Percentiles rank a stretch among this genome's conserved stretches.
Evolutionary conservation across 1,140 invertebrate genomes (phyloP).

Genomic region (Yoshiicerus persimilis): DNA sequence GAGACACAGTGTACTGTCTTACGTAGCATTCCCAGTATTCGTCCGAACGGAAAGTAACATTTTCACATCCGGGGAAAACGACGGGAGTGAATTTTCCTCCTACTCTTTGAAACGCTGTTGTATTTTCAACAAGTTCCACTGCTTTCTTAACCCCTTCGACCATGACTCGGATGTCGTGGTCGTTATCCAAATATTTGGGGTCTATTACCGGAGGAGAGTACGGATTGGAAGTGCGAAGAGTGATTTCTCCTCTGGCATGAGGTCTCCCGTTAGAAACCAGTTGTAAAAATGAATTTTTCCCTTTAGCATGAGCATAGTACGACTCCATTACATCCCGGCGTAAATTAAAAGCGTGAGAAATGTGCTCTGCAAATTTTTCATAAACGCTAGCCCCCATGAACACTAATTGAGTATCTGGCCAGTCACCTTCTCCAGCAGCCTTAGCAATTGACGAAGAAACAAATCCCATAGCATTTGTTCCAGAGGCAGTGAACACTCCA

Average conservation of each 20-base stretch:
- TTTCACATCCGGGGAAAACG: conserved; percentile 39
- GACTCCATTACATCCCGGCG: background rate
- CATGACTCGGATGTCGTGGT: conserved; percentile 23
- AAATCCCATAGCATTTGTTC: conserved; percentile 29
- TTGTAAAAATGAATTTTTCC: conserved; percentile 22
- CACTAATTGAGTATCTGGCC: conserved; percentile 41
- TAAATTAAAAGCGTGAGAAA: conserved; percentile 31
- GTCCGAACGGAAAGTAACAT: background rate
- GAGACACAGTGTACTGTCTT: conserved; percentile 78
- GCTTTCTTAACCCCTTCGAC: conserved; percentile 36
- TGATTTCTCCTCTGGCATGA: conserved; percentile 14
- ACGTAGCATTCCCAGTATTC: background rate
- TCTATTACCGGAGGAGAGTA: background rate
- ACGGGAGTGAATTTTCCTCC: background rate
- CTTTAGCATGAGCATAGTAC: conserved; percentile 29
- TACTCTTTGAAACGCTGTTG: background rate
- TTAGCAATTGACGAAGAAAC: conserved; percentile 11
- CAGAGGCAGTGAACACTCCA: conserved; percentile 33
- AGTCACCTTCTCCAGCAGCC: conserved; percentile 20
- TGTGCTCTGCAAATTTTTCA: background rate
- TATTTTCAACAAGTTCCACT: conserved; percentile 29
- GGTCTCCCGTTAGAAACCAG: background rate
- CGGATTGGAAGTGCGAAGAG: conserved; percentile 4
- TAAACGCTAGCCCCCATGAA: conserved; percentile 7
- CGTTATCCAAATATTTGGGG: conserved; percentile 36